These are phyloP conservation scores for Excalfactoria chinensis DNA, from an alignment of 2,113 vertebrate species.

Conservation along the genomic window DNA sequence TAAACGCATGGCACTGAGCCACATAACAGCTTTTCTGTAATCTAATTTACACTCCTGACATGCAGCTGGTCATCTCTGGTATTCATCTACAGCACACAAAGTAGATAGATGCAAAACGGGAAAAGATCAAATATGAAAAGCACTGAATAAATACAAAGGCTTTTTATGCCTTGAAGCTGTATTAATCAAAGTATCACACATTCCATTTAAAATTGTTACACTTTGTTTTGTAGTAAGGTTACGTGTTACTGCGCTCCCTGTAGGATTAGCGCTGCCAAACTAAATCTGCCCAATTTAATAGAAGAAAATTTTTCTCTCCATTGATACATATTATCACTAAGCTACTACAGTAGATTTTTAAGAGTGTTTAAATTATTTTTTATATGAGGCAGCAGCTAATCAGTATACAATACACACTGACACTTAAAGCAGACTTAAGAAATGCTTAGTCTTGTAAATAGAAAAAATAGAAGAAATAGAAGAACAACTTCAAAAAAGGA, in stretches of 20 bases:
- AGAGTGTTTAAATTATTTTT: neutral
- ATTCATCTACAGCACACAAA: neutral
- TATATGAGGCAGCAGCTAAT: neutral
- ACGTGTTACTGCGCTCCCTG: neutral
- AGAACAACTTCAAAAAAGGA: neutral
- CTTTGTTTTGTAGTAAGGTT: neutral
- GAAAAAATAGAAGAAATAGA: too few relatives aligned
- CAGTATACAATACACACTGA: neutral
- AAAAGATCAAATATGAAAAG: neutral
- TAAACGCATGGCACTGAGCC: neutral
- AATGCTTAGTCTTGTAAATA: neutral
- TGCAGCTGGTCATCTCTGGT: neutral
- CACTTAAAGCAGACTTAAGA: neutral
- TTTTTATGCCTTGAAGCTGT: neutral
- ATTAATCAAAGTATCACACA: neutral
- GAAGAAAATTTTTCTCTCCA: neutral
- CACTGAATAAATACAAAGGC: neutral
- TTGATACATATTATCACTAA: neutral
- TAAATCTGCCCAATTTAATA: neutral
- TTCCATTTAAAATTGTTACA: neutral
- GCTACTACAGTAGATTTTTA: neutral
- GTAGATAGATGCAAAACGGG: neutral
- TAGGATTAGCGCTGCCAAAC: neutral
- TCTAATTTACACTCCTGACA: neutral
- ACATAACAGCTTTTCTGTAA: neutral